Conservation (phyloP, 1,140 invertebrate genomes). For the Araneus ventricosus region DNA sequence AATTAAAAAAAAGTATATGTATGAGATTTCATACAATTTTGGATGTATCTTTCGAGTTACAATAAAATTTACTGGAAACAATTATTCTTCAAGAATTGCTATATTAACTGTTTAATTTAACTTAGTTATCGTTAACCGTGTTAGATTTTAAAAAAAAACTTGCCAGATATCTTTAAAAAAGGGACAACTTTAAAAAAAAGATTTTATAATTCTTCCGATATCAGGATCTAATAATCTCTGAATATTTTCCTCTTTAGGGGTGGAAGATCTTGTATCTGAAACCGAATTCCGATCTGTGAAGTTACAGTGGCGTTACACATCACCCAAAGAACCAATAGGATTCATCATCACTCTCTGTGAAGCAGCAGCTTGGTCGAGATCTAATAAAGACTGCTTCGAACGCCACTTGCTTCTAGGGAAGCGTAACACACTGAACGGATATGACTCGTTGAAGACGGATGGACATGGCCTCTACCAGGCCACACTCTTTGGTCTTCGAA, state of each 20-base stretch:
- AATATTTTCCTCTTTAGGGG: conserved; percentile 17
- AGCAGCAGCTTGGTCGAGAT: conserved; percentile 66
- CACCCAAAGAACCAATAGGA: conserved; percentile 50
- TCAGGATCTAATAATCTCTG: background rate
- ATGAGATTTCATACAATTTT: no score
- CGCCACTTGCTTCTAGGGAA: conserved; percentile 51
- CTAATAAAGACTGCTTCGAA: conserved; percentile 69
- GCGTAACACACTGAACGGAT: background rate
- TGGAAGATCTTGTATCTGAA: conserved; percentile 70
- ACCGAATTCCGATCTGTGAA: conserved; percentile 76
- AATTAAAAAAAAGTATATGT: no score
- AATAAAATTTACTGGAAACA: no score
- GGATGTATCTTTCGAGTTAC: no score
- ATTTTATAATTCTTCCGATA: no score
- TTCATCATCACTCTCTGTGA: conserved; percentile 76
- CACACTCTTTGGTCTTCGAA: conserved; percentile 78
- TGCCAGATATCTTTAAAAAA: no score
- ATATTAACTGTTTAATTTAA: no score
- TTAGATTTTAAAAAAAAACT: no score
- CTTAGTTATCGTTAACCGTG: no score
- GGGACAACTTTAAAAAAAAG: no score
- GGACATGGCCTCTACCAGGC: conserved; percentile 64
- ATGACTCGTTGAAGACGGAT: conserved; percentile 40
- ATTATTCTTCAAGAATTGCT: no score
- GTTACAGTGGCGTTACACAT: conserved; percentile 73